Conservation (phyloP, 2,888 invertebrate species). For the Lepidochitona cinerea region DNA sequence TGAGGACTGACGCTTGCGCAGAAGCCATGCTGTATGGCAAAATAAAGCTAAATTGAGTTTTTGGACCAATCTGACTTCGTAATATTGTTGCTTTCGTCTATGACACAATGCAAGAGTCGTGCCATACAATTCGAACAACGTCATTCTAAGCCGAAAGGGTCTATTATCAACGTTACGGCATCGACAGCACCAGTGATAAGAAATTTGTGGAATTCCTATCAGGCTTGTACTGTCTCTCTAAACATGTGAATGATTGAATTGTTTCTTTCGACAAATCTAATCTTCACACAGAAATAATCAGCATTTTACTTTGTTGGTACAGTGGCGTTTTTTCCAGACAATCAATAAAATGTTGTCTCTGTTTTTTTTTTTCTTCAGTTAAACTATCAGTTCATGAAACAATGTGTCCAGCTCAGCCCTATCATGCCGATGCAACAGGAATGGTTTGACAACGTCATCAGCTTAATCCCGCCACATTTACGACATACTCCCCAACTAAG, state of each 20-base stretch:
- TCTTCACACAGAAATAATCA: not conserved
- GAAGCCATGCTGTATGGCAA: no score
- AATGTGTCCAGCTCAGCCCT: constrained; percentile 68
- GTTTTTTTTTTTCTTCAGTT: constrained; percentile 42
- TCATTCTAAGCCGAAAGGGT: no score
- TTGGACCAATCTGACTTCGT: no score
- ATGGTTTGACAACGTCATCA: constrained; percentile 66
- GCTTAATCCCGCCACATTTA: constrained; percentile 65
- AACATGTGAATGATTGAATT: not conserved
- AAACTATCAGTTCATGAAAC: constrained; percentile 70
- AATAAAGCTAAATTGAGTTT: no score
- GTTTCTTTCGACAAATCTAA: not conserved
- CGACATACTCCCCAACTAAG: constrained; percentile 45
- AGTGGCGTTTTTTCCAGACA: not conserved
- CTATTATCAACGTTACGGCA: no score
- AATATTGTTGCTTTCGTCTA: no score
- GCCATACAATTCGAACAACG: no score
- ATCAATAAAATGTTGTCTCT: no score
- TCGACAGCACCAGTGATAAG: no score
- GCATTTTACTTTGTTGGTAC: not conserved
- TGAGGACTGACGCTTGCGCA: no score
- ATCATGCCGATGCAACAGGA: constrained; percentile 68
- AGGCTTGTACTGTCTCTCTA: not conserved
- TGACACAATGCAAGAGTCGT: no score
- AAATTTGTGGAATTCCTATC: no score